Evolutionary conservation across 2,797 vertebrate species (phyloP).

Genomic region (Chelidonichthys spinosus): DNA sequence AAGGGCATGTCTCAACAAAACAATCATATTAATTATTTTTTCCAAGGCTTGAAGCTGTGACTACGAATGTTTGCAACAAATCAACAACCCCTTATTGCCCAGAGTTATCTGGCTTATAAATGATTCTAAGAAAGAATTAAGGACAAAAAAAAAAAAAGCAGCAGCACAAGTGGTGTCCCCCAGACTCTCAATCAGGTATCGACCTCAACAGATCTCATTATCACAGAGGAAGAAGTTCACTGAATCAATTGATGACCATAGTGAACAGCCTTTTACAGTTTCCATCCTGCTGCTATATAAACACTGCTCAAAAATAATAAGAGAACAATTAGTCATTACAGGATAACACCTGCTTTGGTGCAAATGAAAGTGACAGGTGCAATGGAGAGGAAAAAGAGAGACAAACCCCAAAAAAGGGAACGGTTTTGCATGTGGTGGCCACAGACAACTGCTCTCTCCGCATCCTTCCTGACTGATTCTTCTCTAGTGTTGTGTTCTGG

Average conservation of each 20-base stretch:
- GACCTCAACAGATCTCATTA: constrained; percentile 71
- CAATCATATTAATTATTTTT: constrained; percentile 28
- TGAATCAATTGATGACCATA: constrained; percentile 70
- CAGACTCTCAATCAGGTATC: constrained; percentile 49
- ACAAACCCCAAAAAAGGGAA: too few species aligned
- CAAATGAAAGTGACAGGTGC: too few species aligned
- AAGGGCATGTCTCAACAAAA: constrained; percentile 39
- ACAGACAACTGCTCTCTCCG: too few species aligned
- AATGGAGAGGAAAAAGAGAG: too few species aligned
- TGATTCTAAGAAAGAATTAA: constrained; percentile 26
- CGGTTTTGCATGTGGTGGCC: too few species aligned
- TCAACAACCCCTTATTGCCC: constrained; percentile 31
- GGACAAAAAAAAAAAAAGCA: not conserved
- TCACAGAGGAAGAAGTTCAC: constrained; percentile 65
- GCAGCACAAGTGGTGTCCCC: constrained; percentile 32
- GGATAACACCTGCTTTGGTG: too few species aligned
- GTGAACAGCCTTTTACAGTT: constrained; percentile 55
- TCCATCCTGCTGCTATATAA: constrained; percentile 35
- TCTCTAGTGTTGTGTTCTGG: too few species aligned
- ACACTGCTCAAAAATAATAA: constrained; percentile 59
- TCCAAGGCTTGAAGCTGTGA: constrained; percentile 33
- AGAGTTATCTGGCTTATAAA: constrained; percentile 30
- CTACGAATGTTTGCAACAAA: constrained; percentile 32
- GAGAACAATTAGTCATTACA: not conserved
- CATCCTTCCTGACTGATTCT: too few species aligned